phyloP scores from a whole-genome alignment of 2,888 invertebrate species.

The Phoenoteleia sp. region DNA sequence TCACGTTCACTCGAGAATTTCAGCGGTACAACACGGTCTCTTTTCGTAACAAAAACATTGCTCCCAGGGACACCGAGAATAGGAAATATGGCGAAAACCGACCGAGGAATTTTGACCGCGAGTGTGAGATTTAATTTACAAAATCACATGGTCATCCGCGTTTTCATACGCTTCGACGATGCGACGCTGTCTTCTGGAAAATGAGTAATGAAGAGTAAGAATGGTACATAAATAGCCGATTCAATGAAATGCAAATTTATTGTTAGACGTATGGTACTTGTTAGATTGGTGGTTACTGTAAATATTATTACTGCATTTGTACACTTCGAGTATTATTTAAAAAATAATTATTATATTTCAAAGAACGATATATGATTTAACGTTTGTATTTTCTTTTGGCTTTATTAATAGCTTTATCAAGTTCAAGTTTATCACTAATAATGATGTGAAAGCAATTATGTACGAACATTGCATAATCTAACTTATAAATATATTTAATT shows the following conservation, averaged over 20 bases:
- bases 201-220: constrained; percentile 16
- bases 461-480: too few relatives aligned
- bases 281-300: too few relatives aligned
- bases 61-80: constrained; percentile 20
- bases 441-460: too few relatives aligned
- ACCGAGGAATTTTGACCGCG: constrained; percentile 54
- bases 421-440: too few relatives aligned
- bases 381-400: too few relatives aligned
- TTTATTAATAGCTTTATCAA: too few relatives aligned
- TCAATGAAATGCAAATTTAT: not conserved
- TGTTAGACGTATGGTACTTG: too few relatives aligned
- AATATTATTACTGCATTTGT: too few relatives aligned
- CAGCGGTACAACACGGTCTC: constrained; percentile 52
- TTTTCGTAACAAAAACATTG: constrained; percentile 63
- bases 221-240: not conserved
- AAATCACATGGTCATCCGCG: constrained; percentile 40
- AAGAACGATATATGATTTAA: too few relatives aligned
- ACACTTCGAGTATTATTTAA: too few relatives aligned
- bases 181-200: not conserved
- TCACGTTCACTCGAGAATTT: constrained; percentile 70
- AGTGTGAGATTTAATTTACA: constrained; percentile 61
- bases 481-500: too few relatives aligned
- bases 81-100: constrained; percentile 54
- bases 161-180: constrained; percentile 7
- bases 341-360: too few relatives aligned